Evolutionary conservation across 2,113 vertebrate species (phyloP), one percentile per base, ranked within the genome.

Genomic region (Hydropotes inermis): DNA sequence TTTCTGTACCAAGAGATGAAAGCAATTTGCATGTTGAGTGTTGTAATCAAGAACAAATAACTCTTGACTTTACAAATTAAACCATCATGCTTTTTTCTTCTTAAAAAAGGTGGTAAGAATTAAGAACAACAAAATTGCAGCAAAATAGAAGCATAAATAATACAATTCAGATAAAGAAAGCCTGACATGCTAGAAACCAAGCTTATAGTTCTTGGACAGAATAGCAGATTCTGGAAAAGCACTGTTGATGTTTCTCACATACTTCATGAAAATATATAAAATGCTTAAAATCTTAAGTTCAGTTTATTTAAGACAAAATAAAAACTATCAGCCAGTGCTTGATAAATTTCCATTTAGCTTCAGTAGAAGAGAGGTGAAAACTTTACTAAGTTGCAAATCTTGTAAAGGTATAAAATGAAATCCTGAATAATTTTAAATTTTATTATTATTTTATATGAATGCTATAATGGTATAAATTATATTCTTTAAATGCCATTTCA

Each of bases 31-130:
- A 95, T 39, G 0, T 23, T 50, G 43, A 98, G 8, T 33, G 16
- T 9, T 79, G 28, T 95, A 95, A 96, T 94, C 47, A 96, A 52
- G 58, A 94, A 89, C 50, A 97, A 96, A 86, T 33, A 30, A 78
- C 43, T 86, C 58, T 88, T 91, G 45, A 55, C 50, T 57, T 33
- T 70, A 54, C 23, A 96, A 95, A 92, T 89, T 57, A 95, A 96
- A 83, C 6, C 12, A 67, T 28, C 7, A n/a, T 87, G 4, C 23
- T 19, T 87, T 91, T 89, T 81, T 11, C 39, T 83, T 28, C 36
- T n/a, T 60, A 87, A 93, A 85, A 87, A 52, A 36, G 2, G 11
- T n/a, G 82, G 8, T 21, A 54, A 64, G 8, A 89, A 28, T 28
- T 39, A 87, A 17, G 7, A 84, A 27, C 21, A 97, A 30, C 5